Evolutionary conservation across 2,888 invertebrate genomes (phyloP).

Genomic region (Cephus pygmeus): DNA sequence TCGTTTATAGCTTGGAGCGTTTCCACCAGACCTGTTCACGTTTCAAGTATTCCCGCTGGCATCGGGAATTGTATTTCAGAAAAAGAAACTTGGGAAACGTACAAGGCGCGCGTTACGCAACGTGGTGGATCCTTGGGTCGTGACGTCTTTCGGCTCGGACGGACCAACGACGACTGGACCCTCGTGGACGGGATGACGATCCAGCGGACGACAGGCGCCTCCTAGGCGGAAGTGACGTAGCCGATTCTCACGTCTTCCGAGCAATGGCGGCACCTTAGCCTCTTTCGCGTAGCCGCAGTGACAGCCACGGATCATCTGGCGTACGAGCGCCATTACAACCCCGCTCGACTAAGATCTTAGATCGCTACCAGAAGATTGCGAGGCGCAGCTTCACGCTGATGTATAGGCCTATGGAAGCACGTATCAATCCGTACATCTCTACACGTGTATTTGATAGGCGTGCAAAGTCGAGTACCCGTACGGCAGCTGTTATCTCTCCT

Average conservation of each 20-base stretch:
- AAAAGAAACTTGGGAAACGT: slow-evolving; percentile 44
- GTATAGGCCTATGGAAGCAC: neutral
- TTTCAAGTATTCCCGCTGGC: slow-evolving; percentile 31
- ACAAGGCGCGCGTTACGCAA: slow-evolving; percentile 28
- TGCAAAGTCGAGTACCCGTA: neutral
- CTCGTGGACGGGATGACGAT: slow-evolving; percentile 20
- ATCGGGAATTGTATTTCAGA: slow-evolving; percentile 31
- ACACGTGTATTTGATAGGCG: neutral
- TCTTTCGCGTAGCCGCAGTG: slow-evolving; percentile 49
- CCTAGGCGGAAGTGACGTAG: neutral
- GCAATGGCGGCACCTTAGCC: slow-evolving; percentile 43
- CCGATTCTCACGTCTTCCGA: neutral
- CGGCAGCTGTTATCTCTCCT: neutral
- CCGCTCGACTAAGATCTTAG: slow-evolving; percentile 37
- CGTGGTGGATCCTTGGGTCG: neutral
- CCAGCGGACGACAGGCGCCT: neutral
- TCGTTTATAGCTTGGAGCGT: slow-evolving; percentile 19
- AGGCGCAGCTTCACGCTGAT: slow-evolving; percentile 1
- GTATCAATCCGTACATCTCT: neutral
- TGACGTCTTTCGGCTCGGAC: neutral
- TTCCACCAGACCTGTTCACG: slow-evolving; percentile 20
- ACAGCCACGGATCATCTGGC: slow-evolving; percentile 49
- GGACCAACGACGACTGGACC: neutral
- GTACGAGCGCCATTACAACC: slow-evolving; percentile 32
- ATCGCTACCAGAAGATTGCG: slow-evolving; percentile 45